phyloP scores from a whole-genome alignment of 2,113 vertebrate genomes.

The Baryphthengus martii region DNA sequence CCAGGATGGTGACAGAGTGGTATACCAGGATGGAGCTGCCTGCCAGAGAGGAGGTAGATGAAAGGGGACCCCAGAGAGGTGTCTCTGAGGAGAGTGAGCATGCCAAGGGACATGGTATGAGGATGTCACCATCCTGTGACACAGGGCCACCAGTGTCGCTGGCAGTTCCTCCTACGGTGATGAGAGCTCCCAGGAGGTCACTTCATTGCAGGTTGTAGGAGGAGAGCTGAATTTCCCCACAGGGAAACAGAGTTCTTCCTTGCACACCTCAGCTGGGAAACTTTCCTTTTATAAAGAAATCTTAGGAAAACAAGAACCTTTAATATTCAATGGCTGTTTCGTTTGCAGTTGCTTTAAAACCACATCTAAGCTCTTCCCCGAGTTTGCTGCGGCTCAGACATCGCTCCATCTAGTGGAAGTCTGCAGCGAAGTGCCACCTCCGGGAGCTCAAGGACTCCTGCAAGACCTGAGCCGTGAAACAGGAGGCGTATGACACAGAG shows the following conservation, averaged over 20 bases:
- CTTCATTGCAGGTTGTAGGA: background rate
- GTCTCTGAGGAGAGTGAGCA: background rate
- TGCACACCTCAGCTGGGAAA: background rate
- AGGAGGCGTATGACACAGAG: fast-evolving
- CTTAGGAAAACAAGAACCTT: background rate
- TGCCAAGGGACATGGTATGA: fast-evolving
- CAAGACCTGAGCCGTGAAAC: background rate
- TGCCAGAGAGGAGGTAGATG: fast-evolving
- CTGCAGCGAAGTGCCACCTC: background rate
- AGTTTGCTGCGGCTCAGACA: background rate
- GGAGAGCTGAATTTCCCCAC: background rate
- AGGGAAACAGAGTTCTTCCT: background rate
- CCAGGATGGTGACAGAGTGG: fast-evolving
- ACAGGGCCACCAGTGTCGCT: fast-evolving
- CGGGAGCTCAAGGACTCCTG: too few species aligned
- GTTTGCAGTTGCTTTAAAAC: background rate
- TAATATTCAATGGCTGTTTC: fast-evolving
- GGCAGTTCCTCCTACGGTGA: background rate
- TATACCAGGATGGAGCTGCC: too few species aligned
- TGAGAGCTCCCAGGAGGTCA: background rate
- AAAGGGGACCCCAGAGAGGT: fast-evolving
- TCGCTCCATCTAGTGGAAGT: slow-evolving; percentile 33
- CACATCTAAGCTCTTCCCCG: background rate
- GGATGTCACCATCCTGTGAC: background rate
- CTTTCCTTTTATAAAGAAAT: background rate